Evolutionary conservation across 2,797 vertebrate species (phyloP).

Genomic region (Enteromius fasciolatus): DNA sequence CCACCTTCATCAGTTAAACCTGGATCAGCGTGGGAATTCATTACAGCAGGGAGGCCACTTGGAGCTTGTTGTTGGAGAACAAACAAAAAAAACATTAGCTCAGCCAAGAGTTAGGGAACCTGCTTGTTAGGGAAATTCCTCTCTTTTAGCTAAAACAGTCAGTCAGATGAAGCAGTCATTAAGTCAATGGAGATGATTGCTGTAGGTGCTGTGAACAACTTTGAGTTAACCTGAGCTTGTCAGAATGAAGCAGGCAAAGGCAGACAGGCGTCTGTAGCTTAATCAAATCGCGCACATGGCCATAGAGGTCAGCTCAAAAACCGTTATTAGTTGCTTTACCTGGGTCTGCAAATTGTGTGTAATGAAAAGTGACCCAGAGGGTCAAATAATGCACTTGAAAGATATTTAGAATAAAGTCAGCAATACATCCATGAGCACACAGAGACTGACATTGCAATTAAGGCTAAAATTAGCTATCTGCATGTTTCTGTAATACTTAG

Average conservation of each 20-base stretch:
- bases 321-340: constrained; percentile 78
- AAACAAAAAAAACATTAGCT: constrained; percentile 19
- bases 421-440: constrained; percentile 66
- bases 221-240: constrained; percentile 70
- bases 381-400: constrained; percentile 70
- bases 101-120: neutral
- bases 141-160: constrained; percentile 21
- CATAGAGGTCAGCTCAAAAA: constrained; percentile 75
- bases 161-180: constrained; percentile 57
- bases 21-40: constrained; percentile 1
- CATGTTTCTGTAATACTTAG: constrained; percentile 58
- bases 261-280: constrained; percentile 68
- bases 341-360: constrained; percentile 74
- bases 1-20: neutral
- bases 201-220: constrained; percentile 70
- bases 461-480: constrained; percentile 67
- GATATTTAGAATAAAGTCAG: constrained; percentile 71
- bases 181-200: constrained; percentile 70
- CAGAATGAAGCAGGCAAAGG: constrained; percentile 76
- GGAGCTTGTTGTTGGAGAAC: constrained; percentile 12
- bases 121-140: constrained; percentile 21
- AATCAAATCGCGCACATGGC: constrained; percentile 77
- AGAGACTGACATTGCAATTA: constrained; percentile 71
- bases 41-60: constrained; percentile 10
- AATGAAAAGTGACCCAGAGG: constrained; percentile 74